Evolutionary conservation across 2,888 invertebrate genomes (phyloP), one percentile per base, ranked within the genome.

Genomic region (Pseudococcus viburni): DNA sequence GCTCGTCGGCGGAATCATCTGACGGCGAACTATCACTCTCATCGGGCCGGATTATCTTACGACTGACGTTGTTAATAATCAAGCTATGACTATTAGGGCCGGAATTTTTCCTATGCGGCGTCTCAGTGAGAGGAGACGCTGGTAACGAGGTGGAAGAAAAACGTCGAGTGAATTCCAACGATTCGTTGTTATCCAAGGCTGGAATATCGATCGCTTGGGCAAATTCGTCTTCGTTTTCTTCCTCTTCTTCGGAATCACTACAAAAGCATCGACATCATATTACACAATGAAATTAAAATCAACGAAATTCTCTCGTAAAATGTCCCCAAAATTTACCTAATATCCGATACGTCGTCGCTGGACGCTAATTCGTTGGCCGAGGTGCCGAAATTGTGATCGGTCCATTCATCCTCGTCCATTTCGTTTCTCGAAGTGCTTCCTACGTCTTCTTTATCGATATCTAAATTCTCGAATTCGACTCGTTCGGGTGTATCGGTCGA

Each of bases 351-450:
- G 89, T 92, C 92, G 91, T 96, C 96, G 5, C 92, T 93, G 19
- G 96, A 95, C 55, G 93, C 93, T 91, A 93, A 92, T 51, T 90
- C 90, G 80, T 89, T 89, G 42, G 95, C 94, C 80, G 95, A 94
- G 0, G 96, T 96, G 73, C 96, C 94, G 92, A 97, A 97, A 93
- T 98, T 98, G 90, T 97, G 94, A 90, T 97, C 97, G 0, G 97
- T 98, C 96, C 98, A 98, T 91, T 98, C 98, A 91, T 98, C 98
- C 91, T 98, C 98, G 91, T 97, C 97, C 92, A 97, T 96, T 92
- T 96, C 96, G 92, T 94, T 94, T 39, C 94, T 93, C 3, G 93
- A 93, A 90, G 94, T 94, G 90, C 94, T 94, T n/a, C 93, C 92
- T 94, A 94, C 91, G 12, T 89, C 89, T 89, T 89, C 89, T 85